Percentiles rank a stretch among this genome's conserved stretches.
phyloP scores from a whole-genome alignment of 2,113 vertebrate species.

The Bothrops jararaca region DNA sequence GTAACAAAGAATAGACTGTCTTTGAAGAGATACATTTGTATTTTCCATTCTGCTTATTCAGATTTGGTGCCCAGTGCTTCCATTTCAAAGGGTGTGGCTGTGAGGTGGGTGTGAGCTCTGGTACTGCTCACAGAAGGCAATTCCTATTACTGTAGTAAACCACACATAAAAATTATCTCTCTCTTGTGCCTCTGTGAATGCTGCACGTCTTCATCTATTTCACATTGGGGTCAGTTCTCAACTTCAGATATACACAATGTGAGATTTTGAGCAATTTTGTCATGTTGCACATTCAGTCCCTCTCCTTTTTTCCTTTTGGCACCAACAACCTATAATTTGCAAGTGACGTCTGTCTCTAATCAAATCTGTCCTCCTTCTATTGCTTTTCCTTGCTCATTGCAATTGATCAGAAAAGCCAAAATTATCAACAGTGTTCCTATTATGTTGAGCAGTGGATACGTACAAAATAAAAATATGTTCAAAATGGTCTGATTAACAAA shows the following conservation, averaged over 20 bases:
- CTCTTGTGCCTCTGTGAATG: neutral
- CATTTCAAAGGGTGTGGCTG: neutral
- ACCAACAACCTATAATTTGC: neutral
- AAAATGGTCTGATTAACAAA: neutral
- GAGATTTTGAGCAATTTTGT: neutral
- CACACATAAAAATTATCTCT: neutral
- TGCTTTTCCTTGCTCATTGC: slow-evolving; percentile 15
- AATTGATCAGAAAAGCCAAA: neutral
- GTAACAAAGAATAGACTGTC: neutral
- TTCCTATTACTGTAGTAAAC: neutral
- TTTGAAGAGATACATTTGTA: neutral
- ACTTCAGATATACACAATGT: neutral
- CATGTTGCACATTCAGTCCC: neutral
- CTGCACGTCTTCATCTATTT: neutral
- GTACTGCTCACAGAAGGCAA: neutral
- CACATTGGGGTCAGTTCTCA: neutral
- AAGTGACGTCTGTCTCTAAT: slow-evolving; percentile 10
- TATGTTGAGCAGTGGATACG: neutral
- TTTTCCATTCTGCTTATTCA: neutral
- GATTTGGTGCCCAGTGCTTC: neutral
- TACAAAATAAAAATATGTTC: neutral
- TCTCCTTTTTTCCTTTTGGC: slow-evolving; percentile 10
- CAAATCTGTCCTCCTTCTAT: slow-evolving; percentile 17
- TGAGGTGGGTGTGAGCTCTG: neutral
- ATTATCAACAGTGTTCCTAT: neutral